Evolutionary conservation across 2,113 vertebrate species (phyloP), one percentile per base, ranked within the genome.

Genomic region (Polypterus bichir): DNA sequence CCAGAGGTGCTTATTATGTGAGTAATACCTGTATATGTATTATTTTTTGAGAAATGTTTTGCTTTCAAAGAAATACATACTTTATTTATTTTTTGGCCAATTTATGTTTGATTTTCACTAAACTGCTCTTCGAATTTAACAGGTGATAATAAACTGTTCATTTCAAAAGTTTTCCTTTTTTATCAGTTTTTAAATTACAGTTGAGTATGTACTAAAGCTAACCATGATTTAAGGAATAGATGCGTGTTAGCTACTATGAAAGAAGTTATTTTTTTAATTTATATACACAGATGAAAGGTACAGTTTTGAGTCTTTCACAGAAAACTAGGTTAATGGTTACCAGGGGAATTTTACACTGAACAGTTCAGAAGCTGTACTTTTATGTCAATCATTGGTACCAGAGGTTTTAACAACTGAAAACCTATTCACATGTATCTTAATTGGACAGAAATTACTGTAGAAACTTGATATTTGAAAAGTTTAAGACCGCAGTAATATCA

Each of bases 401-500:
- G 5, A 45, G 9, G 56, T 45, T 58, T 45, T 27, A 44, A 45
- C 56, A 58, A 58, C 56, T 58, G 56, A 58, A 9, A 58, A 44
- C 27, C 27, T 44, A 58, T 58, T 58, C 56, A 58, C n/a, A 4
- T 5, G 7, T 4, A 45, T 58, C 44, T 58, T 58, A 58, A 58
- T 58, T 58, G 56, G 4, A 9, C 44, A 45, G 56, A 58, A 58
- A 58, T 58, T 58, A 58, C 56, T 58, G 4, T n/a, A 44, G 27
- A 58, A 58, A 58, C 56, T 58, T 45, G 56, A 58, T 58, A 44
- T 45, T 27, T n/a, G 56, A 44, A 7, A 27, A 58, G 11, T 58
- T 58, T 4, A 58, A 3, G 46, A 57, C 56, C 27, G n/a, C 9
- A 58, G 44, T 45, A 58, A 44, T 45, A 44, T 44, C 8, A 10